A percentile compares a stretch with the other conserved stretches of the same genome.
Conservation (phyloP, 2,113 vertebrate species). For the Oreochromis niloticus region DNA sequence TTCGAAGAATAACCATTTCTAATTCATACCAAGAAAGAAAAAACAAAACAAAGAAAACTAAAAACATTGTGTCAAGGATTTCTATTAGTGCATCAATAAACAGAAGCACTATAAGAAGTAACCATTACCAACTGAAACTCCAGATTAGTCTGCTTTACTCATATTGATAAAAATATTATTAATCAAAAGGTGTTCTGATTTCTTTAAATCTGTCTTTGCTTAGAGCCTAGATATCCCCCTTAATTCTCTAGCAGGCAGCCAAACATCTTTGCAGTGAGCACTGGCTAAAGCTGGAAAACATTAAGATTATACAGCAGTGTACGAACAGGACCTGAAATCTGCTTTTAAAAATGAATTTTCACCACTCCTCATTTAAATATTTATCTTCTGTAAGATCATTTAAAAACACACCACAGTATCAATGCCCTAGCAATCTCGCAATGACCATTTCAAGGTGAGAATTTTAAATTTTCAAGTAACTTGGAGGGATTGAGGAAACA, state of each 20-base stretch:
- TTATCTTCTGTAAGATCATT: background rate
- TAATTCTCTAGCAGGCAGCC: background rate
- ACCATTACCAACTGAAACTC: background rate
- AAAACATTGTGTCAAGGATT: background rate
- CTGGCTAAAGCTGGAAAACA: background rate
- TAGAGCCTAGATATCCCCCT: background rate
- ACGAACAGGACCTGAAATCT: background rate
- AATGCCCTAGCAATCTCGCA: rapidly evolving
- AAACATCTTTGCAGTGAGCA: background rate
- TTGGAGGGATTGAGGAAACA: background rate
- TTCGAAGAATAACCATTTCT: background rate
- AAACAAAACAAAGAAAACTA: background rate
- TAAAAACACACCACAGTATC: background rate
- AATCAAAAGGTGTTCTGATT: background rate
- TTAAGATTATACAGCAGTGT: background rate
- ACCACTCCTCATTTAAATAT: background rate
- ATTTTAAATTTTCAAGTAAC: background rate
- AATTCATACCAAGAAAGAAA: background rate
- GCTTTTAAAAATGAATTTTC: background rate
- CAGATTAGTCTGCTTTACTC: background rate
- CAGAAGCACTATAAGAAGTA: background rate
- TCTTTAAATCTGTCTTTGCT: background rate
- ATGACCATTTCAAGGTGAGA: background rate
- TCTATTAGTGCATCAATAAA: background rate
- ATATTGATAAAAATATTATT: background rate